Evolutionary conservation across 2,113 vertebrate genomes (phyloP), one percentile per base, ranked within the genome.

Genomic region (Turdus rufiventris): DNA sequence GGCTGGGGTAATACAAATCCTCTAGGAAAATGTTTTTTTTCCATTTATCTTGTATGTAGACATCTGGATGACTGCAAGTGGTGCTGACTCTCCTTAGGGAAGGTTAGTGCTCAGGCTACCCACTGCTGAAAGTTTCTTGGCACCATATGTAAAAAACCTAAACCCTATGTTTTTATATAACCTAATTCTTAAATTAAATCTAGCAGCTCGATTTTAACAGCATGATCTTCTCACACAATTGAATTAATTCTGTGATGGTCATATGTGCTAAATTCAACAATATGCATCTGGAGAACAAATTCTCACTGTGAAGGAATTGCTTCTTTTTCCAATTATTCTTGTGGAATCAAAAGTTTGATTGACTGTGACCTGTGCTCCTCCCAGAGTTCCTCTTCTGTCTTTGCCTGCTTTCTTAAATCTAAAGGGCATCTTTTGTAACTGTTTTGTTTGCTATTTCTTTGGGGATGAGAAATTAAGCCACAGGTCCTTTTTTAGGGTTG

Each of bases 111-210:
- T 88, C 8, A 12, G 51, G 48, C 79, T 83, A 33, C 94, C 82
- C 29, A 63, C 82, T 77, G 85, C 51, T 72, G 28, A 12, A 86
- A 80, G 89, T 80, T 96, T 94, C 78, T 89, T 63, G n/a, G 43
- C 56, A 57, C 88, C 45, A 15, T 82, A 83, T 77, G 81, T 70
- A 77, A 67, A 74, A 57, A 88, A 6, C 28, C 29, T 70, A 88
- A 91, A 81, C 57, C 82, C 82, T 88, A 6, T 88, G 65, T 84
- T 96, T 96, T 93, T 86, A 28, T 57, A 18, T 80, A 88, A 88
- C 74, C 45, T 91, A 93, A 93, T 91, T 96, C 85, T 80, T 91
- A 91, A 94, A 94, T 81, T 92, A 87, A 92, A 90, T 88, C 51
- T 90, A 86, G 53, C 36, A 61, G 75, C 60, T 91, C 79, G 80